Evolutionary conservation across 2,113 vertebrate genomes (phyloP).

Genomic region (Gallinago undulata): DNA sequence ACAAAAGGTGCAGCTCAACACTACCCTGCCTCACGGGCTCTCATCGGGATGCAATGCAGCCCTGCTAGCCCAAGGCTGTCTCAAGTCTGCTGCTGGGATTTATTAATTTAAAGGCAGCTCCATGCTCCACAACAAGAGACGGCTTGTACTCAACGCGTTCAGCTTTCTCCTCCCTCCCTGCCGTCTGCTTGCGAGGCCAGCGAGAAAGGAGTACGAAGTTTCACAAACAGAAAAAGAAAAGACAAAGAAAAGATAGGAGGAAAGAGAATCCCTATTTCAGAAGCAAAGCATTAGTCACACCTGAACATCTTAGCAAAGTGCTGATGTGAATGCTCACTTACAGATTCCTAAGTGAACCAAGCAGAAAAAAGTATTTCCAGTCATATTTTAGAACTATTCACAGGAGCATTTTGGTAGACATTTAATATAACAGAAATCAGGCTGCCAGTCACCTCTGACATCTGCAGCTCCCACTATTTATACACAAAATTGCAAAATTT

Average conservation of each 20-base stretch:
- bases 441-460: neutral
- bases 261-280: neutral
- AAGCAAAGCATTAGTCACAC: neutral
- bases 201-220: neutral
- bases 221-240: neutral
- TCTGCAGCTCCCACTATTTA: neutral
- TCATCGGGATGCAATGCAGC: neutral
- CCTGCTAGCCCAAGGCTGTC: neutral
- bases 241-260: neutral
- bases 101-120: neutral
- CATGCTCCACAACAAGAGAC: fast-evolving
- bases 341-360: neutral
- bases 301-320: neutral
- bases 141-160: neutral
- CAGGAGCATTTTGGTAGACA: neutral
- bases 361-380: neutral
- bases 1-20: neutral
- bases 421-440: neutral
- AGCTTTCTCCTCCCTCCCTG: neutral
- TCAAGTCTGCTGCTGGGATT: neutral
- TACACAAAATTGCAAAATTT: neutral
- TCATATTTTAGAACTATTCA: neutral
- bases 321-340: neutral
- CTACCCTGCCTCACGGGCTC: neutral
- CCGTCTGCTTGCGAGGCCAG: neutral